phyloP scores from a whole-genome alignment of 2,888 invertebrate genomes.

The Herminia tarsipennalis region DNA sequence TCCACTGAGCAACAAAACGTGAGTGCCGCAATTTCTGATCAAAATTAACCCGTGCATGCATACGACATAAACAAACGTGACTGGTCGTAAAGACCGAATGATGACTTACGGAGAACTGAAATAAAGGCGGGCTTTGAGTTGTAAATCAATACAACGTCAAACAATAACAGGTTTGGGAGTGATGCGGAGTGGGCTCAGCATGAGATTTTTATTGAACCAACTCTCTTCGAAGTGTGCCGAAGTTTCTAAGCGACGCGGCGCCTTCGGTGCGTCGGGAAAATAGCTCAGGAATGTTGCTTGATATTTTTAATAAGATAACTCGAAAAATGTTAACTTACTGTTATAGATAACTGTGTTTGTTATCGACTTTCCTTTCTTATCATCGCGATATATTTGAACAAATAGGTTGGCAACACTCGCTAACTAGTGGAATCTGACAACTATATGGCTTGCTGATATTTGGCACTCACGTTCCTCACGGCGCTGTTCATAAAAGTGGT shows the following conservation, averaged over 20 bases:
- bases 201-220: conserved; percentile 17
- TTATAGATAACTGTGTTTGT: no score
- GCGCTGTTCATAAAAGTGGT: no score
- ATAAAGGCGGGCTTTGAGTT: conserved; percentile 43
- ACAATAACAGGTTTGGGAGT: conserved; percentile 44
- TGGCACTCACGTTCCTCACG: no score
- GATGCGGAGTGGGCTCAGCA: conserved; percentile 11
- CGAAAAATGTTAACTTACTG: no score
- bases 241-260: not conserved
- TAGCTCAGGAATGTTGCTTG: no score
- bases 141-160: conserved; percentile 63
- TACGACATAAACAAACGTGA: conserved; percentile 61
- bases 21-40: conserved; percentile 31
- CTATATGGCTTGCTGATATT: no score
- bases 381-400: no score
- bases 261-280: not conserved
- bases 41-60: conserved; percentile 51
- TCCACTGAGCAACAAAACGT: conserved; percentile 32
- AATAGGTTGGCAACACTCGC: no score
- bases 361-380: no score
- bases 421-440: no score
- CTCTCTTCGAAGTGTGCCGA: conserved; percentile 6
- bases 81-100: conserved; percentile 64
- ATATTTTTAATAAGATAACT: no score
- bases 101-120: conserved; percentile 63